A percentile compares a stretch with the other conserved stretches of the same genome.
These are phyloP conservation scores for Hypena proboscidalis DNA, from an alignment of 2,888 invertebrate species.

Conservation along the genomic window DNA sequence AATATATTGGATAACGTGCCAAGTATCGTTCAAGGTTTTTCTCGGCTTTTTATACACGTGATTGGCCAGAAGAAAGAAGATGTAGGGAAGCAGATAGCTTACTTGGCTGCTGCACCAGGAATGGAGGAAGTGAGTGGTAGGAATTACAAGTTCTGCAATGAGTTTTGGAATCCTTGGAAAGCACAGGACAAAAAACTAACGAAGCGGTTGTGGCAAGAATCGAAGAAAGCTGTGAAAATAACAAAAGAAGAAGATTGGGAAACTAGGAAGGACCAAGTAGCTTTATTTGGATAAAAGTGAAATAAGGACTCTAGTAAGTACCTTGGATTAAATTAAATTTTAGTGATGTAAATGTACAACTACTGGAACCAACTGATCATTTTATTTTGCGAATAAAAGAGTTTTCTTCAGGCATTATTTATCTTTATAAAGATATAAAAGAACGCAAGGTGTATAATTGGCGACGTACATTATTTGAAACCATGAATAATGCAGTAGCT, in stretches of 20 bases:
- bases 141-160: constrained; percentile 66
- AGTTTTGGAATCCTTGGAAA: constrained; percentile 67
- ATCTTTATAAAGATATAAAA: too few species aligned
- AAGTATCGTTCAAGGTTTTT: constrained; percentile 45
- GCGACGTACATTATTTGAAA: too few species aligned
- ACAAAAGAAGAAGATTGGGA: constrained; percentile 47
- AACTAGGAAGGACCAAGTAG: background rate
- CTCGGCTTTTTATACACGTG: constrained; percentile 55
- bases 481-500: too few species aligned
- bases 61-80: constrained; percentile 68
- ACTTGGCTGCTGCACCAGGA: constrained; percentile 62
- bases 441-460: too few species aligned
- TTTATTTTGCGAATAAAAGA: too few species aligned
- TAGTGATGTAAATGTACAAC: background rate
- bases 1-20: constrained; percentile 60
- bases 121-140: constrained; percentile 59
- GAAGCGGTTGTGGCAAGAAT: constrained; percentile 60
- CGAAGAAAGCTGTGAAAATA: constrained; percentile 66
- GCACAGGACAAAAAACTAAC: constrained; percentile 54
- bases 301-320: background rate
- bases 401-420: too few species aligned
- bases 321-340: background rate
- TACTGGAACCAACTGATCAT: too few species aligned
- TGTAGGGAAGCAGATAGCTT: constrained; percentile 65
- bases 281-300: background rate